Base-by-base conservation (phyloP, 2,888 invertebrate species). In the Trichopria drosophilae region DNA sequence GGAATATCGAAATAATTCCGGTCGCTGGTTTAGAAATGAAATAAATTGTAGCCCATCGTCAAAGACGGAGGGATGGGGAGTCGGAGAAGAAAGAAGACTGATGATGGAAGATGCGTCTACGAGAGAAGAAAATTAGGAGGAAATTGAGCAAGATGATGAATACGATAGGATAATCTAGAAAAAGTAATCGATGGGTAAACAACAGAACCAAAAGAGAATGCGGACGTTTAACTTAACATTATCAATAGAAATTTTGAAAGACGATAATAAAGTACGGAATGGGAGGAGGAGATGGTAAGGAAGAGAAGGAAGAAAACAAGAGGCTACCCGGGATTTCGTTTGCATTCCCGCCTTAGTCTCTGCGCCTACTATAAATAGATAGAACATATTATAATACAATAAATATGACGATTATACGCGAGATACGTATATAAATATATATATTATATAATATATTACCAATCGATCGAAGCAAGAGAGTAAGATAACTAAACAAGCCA, bases 361-460 rank as follows among this genome's bases (percentile, higher is more conserved):
- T 64, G 65, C 62, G 69, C 70, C 68, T 69, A 69, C 59, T 62
- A 68, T 58, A 63, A 64, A 67, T 71, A 70, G 67, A 69, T 71
- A 70, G 68, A 67, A 61, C 64, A 63, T 68, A 66, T 63, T 68
- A 67, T 63, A 64, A 60, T 65, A 60, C 60, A 62, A 63, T 60
- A 59, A 55, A 51, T 44, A 51, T 62, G 64, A 66, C 62, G 60
- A 66, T 65, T 67, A 64, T 66, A 64, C 64, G 64, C 68, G 62
- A 65, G 58, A 57, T 57, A 59, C 51, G 46, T 51, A 50, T 54
- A 59, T 55, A 57, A 51, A 61, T 56, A 57, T 58, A 57, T 61
- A 62, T 59, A 58, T 58, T 53, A 56, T 54, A 53, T 55, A 53
- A 54, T 57, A 58, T 57, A 55, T 57, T 46, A 51, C 47, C 39